phyloP scores from a whole-genome alignment of 2,888 invertebrate species.

The Elysia crispata region DNA sequence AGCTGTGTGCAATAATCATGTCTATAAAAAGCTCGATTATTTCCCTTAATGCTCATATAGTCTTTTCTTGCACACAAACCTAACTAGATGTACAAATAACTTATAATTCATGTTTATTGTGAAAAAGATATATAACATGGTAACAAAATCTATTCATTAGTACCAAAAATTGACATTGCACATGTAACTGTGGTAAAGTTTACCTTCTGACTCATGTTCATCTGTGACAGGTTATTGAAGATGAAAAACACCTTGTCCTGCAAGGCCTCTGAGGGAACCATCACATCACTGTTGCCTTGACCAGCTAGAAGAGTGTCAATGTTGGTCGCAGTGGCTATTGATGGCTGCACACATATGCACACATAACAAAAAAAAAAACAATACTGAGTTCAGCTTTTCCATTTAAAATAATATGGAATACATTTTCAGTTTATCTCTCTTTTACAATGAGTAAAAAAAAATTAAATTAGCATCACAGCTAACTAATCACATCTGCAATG shows the following conservation, averaged over 20 bases:
- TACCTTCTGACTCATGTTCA: conserved; percentile 93
- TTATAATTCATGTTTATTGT: too few species aligned
- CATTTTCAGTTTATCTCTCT: background rate
- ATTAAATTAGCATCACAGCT: too few species aligned
- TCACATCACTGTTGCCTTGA: conserved; percentile 86
- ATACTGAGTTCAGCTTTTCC: background rate
- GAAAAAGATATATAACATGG: too few species aligned
- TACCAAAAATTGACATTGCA: too few species aligned
- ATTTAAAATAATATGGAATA: background rate
- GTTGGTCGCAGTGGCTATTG: conserved; percentile 97
- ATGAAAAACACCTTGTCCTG: conserved; percentile 99
- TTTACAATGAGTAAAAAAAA: too few species aligned
- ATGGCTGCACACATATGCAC: conserved; percentile 81
- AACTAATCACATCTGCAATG: too few species aligned
- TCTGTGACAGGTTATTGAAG: conserved; percentile 97
- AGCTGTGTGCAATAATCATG: too few species aligned
- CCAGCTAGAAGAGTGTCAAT: conserved; percentile 97
- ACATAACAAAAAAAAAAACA: background rate
- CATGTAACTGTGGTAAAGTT: background rate
- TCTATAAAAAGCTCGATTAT: too few species aligned
- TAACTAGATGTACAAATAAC: too few species aligned
- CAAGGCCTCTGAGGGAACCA: conserved; percentile 91
- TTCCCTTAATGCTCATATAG: too few species aligned
- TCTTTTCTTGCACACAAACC: too few species aligned
- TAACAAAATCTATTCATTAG: too few species aligned